Evolutionary conservation across 2,113 vertebrate genomes (phyloP), one percentile per base, ranked within the genome.

Genomic region (Toxotes jaculatrix): DNA sequence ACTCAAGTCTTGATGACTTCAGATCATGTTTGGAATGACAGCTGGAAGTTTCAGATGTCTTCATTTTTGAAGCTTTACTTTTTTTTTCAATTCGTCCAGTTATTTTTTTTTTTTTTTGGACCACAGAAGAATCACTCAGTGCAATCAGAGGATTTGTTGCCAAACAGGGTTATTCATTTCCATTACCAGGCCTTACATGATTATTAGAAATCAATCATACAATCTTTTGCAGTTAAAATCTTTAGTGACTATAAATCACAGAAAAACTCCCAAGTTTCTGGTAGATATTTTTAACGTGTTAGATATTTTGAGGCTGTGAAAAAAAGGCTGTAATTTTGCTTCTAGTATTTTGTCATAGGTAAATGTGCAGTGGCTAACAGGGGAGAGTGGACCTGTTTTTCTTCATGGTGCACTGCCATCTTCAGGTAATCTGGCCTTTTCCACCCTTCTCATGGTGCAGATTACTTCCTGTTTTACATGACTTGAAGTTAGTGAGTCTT

Each of bases 121-220:
- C 59, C 27, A 61, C 40, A 71, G 53, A 31, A 53, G 1, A 12
- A 71, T 64, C 23, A 61, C 5, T 14, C 32, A 40, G 31, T 81
- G 69, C 70, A 83, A 65, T 59, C 36, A 49, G 8, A 77, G 13
- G 63, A 63, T 47, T n/a, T 80, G 12, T 56, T 56, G 62, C 67
- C 68, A 82, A 87, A 84, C 65, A 45, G 65, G 77, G 38, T 60
- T 51, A 2, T 69, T 60, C 38, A 17, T 9, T 43, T 31, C 12
- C 21, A 65, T 49, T 45, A n/a, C 59, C 31, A 34, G 19, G 32
- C 42, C 32, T 70, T 66, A 55, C 0, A 62, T 47, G 14, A 59
- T 70, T 21, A 53, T 56, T 16, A 45, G 49, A 79, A 71, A 17
- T 66, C 16, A 63, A 32, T 74, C 66, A 36, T 4, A 19, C 67